A percentile compares a stretch with the other conserved stretches of the same genome.
These are phyloP conservation scores for Hypselothyrea guttata DNA, from an alignment of 2,888 invertebrate species.

Conservation along the genomic window DNA sequence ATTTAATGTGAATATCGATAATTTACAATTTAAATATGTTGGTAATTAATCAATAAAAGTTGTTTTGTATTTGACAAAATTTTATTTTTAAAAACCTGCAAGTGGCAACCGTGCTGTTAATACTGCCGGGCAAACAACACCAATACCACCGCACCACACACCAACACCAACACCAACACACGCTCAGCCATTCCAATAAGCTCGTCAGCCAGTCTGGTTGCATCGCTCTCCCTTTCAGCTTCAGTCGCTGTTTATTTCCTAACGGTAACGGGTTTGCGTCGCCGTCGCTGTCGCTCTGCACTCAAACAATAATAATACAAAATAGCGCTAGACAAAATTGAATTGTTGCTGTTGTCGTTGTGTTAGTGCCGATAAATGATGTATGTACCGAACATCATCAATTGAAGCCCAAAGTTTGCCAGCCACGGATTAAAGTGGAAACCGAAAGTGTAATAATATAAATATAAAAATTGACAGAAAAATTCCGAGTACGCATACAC, in stretches of 20 bases:
- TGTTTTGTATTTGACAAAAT: conserved; percentile 13
- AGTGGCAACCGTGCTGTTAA: conserved; percentile 8
- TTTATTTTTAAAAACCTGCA: background rate
- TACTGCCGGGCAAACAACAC: conserved; percentile 41
- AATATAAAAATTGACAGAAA: conserved; percentile 69
- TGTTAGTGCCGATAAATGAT: conserved; percentile 15
- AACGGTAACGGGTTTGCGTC: conserved; percentile 53
- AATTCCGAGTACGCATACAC: conserved; percentile 60
- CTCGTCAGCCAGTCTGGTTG: conserved; percentile 46
- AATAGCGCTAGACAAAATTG: conserved; percentile 65
- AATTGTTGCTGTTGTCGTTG: conserved; percentile 46
- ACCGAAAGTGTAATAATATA: conserved; percentile 54
- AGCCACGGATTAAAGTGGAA: conserved; percentile 10
- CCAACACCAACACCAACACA: conserved; percentile 25
- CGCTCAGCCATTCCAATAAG: no score
- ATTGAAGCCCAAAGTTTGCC: background rate
- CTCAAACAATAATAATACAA: conserved; percentile 73
- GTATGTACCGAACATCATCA: conserved; percentile 21
- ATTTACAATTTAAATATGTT: conserved; percentile 17
- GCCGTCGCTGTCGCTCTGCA: conserved; percentile 37
- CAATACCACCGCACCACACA: conserved; percentile 23
- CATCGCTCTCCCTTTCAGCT: conserved; percentile 30
- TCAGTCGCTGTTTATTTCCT: conserved; percentile 54
- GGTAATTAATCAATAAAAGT: no score
- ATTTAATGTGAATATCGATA: no score